Base-by-base conservation (phyloP, 2,797 vertebrate genomes). In the Rhabdophis nuchalis region DNA sequence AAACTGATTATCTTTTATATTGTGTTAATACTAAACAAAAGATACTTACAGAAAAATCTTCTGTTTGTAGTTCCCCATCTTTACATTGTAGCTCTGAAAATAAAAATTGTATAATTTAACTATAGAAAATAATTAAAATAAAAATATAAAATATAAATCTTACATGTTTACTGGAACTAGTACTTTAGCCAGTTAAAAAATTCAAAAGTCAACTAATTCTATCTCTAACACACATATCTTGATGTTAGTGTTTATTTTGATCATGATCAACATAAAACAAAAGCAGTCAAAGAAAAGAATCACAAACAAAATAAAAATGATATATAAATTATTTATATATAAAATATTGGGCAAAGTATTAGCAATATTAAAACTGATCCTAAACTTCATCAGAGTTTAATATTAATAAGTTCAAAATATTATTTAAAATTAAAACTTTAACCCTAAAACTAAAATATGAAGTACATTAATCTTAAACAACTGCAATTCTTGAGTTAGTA, bases 31-130 rank as follows among this genome's bases (percentile, higher is more conserved):
- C 36, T 4, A 41, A 6, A 68, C 52, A 29, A 50, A 86, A 95
- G 92, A 93, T 93, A 98, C 99, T 98, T 97, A 99, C 99, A 72
- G 97, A 93, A 96, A 99, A 97, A 94, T 98, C 96, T 96, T 98
- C 98, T 68, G 95, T 97, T 96, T 99, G 99, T 96, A 99, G 98
- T 90, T 98, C 98, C 85, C 98, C 98, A 92, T 99, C 99, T 85
- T 97, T 98, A 58, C 97, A 97, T 52, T 98, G 96, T 94, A 99
- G 97, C 93, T 99, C 99, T 99, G 96, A 89, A 96, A 95, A 86
- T 96, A 53, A 96, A 95, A 94, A 90, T 9, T 25, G 89, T 2
- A 92, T 20, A 1, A 93, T 61, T 46, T 89, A 90, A 53, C 23
- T 53, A 18, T 68, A 92, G 16, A 64, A 36, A 85, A 87, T 36